Conservation (phyloP, 2,888 invertebrate genomes). For the Ferrisia virgata region DNA sequence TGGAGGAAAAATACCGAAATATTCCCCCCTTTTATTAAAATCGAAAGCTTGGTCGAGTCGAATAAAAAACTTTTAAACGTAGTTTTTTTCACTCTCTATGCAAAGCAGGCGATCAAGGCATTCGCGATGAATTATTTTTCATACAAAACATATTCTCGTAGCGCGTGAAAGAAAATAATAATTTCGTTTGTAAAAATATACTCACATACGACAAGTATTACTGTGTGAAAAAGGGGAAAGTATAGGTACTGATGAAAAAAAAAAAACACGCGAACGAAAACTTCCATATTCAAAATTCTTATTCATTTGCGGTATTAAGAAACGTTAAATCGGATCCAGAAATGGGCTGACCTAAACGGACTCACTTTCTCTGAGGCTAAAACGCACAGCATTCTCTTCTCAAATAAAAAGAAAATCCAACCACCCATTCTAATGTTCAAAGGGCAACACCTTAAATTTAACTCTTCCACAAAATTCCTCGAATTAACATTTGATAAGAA, state of each 20-base stretch:
- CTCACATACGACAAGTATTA: too few species aligned
- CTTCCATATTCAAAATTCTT: background rate
- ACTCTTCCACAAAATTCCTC: too few species aligned
- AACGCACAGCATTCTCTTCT: too few species aligned
- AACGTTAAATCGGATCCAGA: too few species aligned
- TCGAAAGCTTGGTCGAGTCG: background rate
- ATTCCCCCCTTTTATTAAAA: background rate
- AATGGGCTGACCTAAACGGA: too few species aligned
- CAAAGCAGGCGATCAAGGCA: background rate
- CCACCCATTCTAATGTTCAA: too few species aligned
- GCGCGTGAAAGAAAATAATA: background rate
- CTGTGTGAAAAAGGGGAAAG: background rate
- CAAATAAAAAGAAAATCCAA: too few species aligned
- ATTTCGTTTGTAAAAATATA: background rate
- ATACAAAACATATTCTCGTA: background rate
- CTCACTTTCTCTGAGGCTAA: too few species aligned
- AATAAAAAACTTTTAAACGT: background rate
- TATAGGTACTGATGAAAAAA: background rate
- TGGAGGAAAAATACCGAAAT: background rate
- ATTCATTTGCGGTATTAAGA: conserved; percentile 1
- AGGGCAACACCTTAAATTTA: too few species aligned
- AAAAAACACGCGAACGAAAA: background rate
- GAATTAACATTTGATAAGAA: too few species aligned
- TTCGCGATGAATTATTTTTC: background rate
- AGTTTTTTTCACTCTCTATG: background rate